Evolutionary conservation across 2,888 invertebrate genomes (phyloP).

Genomic region (Danaus chrysippus): DNA sequence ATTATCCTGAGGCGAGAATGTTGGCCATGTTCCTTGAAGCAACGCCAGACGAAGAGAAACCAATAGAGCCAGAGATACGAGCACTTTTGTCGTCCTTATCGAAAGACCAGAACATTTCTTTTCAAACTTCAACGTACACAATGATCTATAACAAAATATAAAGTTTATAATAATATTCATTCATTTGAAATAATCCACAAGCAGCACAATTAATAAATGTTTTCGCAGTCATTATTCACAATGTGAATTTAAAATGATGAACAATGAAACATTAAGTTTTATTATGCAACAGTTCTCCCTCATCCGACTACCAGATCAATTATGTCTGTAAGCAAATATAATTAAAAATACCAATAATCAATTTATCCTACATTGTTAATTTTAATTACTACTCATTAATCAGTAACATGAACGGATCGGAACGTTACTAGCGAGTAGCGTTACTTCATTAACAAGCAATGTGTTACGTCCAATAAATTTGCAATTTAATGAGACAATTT

Average conservation of each 20-base stretch:
- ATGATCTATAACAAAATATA: conserved; percentile 45
- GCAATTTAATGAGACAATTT: conserved; percentile 29
- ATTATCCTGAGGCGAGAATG: conserved; percentile 91
- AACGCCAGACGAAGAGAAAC: conserved; percentile 85
- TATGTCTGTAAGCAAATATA: conserved; percentile 7
- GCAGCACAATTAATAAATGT: neutral
- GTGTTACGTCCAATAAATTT: conserved; percentile 28
- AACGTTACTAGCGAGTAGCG: conserved; percentile 14
- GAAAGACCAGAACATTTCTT: conserved; percentile 76
- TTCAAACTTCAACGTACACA: conserved; percentile 62
- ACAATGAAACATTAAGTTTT: conserved; percentile 2
- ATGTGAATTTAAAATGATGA: neutral
- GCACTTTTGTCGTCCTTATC: conserved; percentile 81
- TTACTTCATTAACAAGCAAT: conserved; percentile 18
- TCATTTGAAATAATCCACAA: no score
- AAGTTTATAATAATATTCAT: no score
- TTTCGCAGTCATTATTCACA: neutral
- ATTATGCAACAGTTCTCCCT: conserved; percentile 1
- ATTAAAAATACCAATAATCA: conserved; percentile 2
- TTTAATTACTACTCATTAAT: conserved; percentile 18
- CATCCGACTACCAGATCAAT: neutral
- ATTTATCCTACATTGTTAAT: conserved; percentile 12
- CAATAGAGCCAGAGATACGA: conserved; percentile 83
- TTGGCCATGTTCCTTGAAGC: conserved; percentile 88
- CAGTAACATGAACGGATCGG: conserved; percentile 11